These are phyloP conservation scores for Elephas maximus DNA, from an alignment of 2,113 vertebrate species.

Conservation along the genomic window DNA sequence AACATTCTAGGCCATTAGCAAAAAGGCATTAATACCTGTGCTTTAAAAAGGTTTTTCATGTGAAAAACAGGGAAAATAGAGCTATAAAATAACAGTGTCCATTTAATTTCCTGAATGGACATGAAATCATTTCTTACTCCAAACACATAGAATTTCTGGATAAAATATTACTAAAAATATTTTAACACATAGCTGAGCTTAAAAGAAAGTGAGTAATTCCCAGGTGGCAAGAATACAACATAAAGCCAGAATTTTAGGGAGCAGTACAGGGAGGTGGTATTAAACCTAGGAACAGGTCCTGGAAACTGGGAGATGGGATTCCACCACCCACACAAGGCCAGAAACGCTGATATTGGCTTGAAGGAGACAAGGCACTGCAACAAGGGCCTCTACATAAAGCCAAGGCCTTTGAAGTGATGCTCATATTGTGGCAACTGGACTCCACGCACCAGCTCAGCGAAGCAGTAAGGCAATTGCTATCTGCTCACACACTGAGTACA, in stretches of 20 bases:
- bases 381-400: neutral
- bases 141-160: neutral
- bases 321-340: neutral
- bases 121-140: constrained; percentile 3
- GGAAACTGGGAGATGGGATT: neutral
- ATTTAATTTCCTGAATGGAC: neutral
- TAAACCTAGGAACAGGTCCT: neutral
- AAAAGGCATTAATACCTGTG: neutral
- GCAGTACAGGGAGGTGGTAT: neutral
- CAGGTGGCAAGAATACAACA: neutral
- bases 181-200: neutral
- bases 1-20: neutral
- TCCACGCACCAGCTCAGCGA: neutral
- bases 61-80: constrained; percentile 9
- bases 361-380: neutral
- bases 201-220: constrained; percentile 29
- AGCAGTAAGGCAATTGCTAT: neutral
- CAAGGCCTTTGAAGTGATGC: neutral
- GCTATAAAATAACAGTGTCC: neutral
- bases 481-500: neutral
- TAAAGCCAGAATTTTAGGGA: neutral
- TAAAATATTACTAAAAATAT: neutral
- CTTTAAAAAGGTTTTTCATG: neutral
- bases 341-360: neutral
- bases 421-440: neutral